phyloP scores from a whole-genome alignment of 1,140 invertebrate species.

The Drosophila sucinea region DNA sequence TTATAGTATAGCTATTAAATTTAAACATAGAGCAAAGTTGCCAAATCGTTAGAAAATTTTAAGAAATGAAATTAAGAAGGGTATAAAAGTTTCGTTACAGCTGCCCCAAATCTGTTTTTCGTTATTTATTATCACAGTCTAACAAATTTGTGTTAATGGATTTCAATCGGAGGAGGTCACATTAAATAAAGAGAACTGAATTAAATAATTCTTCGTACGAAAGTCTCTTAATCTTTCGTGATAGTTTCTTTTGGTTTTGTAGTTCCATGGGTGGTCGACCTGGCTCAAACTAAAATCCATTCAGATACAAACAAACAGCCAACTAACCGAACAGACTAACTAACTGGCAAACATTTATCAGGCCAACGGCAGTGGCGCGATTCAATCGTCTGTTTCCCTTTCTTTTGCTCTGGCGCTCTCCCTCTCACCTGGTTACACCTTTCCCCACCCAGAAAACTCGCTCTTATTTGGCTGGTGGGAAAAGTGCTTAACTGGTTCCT shows the following conservation, averaged over 20 bases:
- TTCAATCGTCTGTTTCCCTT: not conserved
- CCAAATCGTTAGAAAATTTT: not conserved
- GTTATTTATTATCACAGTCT: not conserved
- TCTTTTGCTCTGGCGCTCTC: not conserved
- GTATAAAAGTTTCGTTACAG: not conserved
- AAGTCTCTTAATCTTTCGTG: not conserved
- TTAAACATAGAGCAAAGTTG: no score
- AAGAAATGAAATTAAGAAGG: not conserved
- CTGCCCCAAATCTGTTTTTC: not conserved
- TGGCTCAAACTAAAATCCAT: not conserved
- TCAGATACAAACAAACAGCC: constrained; percentile 25
- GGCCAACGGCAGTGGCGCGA: not conserved
- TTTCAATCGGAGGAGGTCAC: not conserved
- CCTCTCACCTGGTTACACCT: constrained; percentile 14
- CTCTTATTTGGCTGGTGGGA: constrained; percentile 16
- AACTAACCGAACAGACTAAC: constrained; percentile 31
- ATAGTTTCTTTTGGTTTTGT: not conserved
- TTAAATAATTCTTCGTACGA: not conserved
- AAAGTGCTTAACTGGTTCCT: constrained; percentile 24
- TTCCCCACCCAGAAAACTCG: not conserved
- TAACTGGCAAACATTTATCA: constrained; percentile 49
- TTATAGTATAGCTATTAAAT: no score
- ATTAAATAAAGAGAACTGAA: not conserved
- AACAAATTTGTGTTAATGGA: constrained; percentile 1
- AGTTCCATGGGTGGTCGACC: not conserved